Evolutionary conservation across 1,140 invertebrate genomes (phyloP), one percentile per base, ranked within the genome.

Genomic region (Camponotus vicinus): DNA sequence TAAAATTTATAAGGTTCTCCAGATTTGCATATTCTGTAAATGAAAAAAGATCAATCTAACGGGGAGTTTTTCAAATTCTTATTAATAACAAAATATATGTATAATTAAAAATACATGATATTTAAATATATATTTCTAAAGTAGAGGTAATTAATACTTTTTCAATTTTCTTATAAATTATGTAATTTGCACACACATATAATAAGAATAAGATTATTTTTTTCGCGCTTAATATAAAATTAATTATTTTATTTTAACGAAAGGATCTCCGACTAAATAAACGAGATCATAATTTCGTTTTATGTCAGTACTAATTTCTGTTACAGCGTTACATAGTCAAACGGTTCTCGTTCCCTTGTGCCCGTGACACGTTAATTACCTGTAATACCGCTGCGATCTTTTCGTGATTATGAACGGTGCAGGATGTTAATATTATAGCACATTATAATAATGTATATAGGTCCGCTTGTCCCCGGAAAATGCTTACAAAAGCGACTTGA

Each of bases 261-360:
- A 45, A 32, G n/a, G 40, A 11, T 2, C 27, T 27, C 34, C 18
- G 40, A 18, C 27, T 15, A 83, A 73, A 75, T 63, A 18, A 83
- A 83, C 79, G 55, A 49, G 79, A 75, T 75, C 69, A n/a, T 83
- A 83, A 83, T 83, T 83, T 83, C 55, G 79, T 83, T 83, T 83
- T 83, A 75, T 55, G 67, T 83, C 79, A 42, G 57, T 83, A 57
- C 57, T 83, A 83, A 83, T 83, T 83, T 83, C 69, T 83, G 79
- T 75, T 83, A 63, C 40, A 83, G 32, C 37, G 69, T 42, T 69
- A 34, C 64, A 42, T 82, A 83, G 69, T 83, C 79, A 83, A 83
- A 83, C 79, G 79, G 73, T 42, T 83, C 79, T 83, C 69, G 79
- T 83, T 83, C 79, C 79, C 79, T 83, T 83, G 79, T 83, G 79